Percentiles rank a stretch among this genome's conserved stretches.
Evolutionary conservation across 2,888 invertebrate species (phyloP).

Genomic region (Chrysodeixis includens): DNA sequence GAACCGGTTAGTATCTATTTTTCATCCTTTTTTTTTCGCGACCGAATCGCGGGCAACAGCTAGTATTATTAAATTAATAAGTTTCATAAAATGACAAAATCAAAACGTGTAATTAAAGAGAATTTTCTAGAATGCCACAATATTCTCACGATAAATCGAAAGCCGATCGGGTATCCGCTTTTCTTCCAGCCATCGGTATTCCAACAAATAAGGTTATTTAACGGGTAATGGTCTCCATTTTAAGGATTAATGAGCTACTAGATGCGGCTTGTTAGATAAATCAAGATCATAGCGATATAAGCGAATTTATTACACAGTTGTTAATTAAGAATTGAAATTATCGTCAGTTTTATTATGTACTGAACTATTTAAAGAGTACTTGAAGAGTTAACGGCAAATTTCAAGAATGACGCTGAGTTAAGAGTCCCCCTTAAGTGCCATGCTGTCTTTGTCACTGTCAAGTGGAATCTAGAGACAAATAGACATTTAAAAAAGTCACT

Average conservation of each 20-base stretch:
- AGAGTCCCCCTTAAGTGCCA: too few relatives aligned
- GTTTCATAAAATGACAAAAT: conserved; percentile 30
- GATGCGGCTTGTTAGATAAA: conserved; percentile 18
- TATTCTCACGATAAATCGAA: conserved; percentile 56
- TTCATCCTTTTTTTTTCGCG: too few relatives aligned
- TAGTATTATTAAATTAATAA: neutral
- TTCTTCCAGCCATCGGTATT: conserved; percentile 54
- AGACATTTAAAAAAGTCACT: too few relatives aligned
- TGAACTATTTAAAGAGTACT: neutral
- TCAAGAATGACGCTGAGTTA: too few relatives aligned
- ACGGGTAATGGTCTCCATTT: conserved; percentile 41
- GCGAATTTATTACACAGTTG: conserved; percentile 1
- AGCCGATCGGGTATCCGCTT: conserved; percentile 55
- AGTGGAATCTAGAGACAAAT: too few relatives aligned
- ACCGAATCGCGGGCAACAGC: too few relatives aligned
- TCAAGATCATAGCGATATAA: conserved; percentile 1
- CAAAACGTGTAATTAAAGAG: conserved; percentile 46
- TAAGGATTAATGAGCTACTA: conserved; percentile 31
- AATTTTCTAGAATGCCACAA: conserved; percentile 43
- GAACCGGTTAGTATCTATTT: too few relatives aligned
- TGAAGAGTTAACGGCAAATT: too few relatives aligned
- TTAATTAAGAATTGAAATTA: neutral
- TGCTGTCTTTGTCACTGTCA: too few relatives aligned
- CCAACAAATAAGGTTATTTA: conserved; percentile 59
- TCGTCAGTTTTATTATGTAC: neutral